A percentile compares a stretch with the other conserved stretches of the same genome.
These are phyloP conservation scores for Bombus terrestris DNA, from an alignment of 1,140 invertebrate genomes.

Conservation along the genomic window DNA sequence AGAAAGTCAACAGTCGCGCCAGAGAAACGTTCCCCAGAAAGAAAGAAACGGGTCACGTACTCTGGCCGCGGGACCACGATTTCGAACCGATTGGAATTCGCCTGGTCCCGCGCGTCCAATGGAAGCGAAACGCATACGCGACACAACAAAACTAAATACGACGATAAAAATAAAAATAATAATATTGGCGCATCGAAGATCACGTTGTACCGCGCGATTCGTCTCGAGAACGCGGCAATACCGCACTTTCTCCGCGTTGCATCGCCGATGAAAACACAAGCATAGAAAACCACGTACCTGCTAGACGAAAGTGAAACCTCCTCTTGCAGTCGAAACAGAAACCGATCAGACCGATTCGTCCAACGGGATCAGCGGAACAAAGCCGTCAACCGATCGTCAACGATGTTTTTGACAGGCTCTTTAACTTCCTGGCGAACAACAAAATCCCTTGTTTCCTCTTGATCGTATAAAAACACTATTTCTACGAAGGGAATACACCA, in stretches of 20 bases:
- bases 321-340: neutral
- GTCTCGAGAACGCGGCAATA: slow-evolving; percentile 2
- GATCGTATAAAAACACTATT: slow-evolving; percentile 15
- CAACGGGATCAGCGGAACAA: neutral
- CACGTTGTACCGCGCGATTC: neutral
- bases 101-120: neutral
- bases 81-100: neutral
- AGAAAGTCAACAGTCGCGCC: slow-evolving; percentile 40
- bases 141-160: neutral
- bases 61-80: neutral
- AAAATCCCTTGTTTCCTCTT: neutral
- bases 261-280: neutral
- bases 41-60: neutral
- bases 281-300: slow-evolving; percentile 28
- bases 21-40: neutral
- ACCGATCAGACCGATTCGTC: neutral
- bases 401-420: neutral
- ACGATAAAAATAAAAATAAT: neutral
- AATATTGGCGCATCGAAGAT: neutral
- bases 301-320: slow-evolving; percentile 10
- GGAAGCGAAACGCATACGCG: neutral
- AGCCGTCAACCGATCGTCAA: neutral
- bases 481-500: neutral
- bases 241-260: slow-evolving; percentile 32
- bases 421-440: neutral